Base-by-base conservation (phyloP, 2,888 invertebrate species). In the Tachina fera region DNA sequence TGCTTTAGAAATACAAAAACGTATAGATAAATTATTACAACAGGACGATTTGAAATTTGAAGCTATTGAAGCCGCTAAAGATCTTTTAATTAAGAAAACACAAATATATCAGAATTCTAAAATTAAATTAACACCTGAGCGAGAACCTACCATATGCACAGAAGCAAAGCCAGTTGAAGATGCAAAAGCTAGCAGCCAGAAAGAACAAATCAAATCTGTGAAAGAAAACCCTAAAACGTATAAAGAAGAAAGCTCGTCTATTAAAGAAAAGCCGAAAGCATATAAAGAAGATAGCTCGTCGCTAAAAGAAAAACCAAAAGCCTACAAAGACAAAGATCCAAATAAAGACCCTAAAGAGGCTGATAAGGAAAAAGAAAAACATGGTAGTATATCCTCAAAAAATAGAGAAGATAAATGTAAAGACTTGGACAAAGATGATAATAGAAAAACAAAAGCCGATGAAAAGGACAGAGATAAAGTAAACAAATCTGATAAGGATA, bases 1-100 rank as follows among this genome's bases (percentile, higher is more conserved):
- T 22, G 86, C 88, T 67, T 89, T 88, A 41, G 91, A 91, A 72
- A 91, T 91, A 84, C 91, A 91, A 43, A 90, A 88, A 70, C 89
- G 91, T 13, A 91, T 91, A 74, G 91, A 89, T 4, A 91, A 91
- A 39, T 80, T 91, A 76, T 88, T 91, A 9, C 89, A 91, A 58
- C 91, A 91, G 6, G 89, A 90, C 13, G 91, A 91, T 77, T 85
- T 90, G 16, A 89, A 90, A 63, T 80, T 89, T 31, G 90, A 90
- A 39, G 86, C 89, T 9, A 87, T 91, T 76, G 89, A 90, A 43
- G 89, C 89, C 41, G 89, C 88, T 60, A 89, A 90, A 72, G 84
- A 87, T 22, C 82, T 84, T 19, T 74, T 88, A 60, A 63, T 86
- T 47, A 84, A 86, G 19, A 87, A 87, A 84, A 79, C 87, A 9